These are phyloP conservation scores for Myrmophylax atrothorax DNA, from an alignment of 2,113 vertebrate genomes.

Conservation along the genomic window DNA sequence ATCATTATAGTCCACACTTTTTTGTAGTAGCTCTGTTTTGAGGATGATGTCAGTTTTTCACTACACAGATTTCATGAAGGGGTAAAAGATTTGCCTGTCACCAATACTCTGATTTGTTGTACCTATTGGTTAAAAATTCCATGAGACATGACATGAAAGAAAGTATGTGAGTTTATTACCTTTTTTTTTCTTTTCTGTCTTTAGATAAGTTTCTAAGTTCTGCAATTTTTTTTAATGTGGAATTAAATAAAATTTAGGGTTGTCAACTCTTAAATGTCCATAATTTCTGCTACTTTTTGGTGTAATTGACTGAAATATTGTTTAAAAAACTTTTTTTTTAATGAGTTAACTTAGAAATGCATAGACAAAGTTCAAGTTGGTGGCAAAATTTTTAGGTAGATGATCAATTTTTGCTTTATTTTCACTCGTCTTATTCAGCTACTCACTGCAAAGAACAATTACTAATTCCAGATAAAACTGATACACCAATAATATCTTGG, in stretches of 20 bases:
- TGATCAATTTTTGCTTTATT: not conserved
- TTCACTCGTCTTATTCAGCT: not conserved
- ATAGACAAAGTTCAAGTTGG: too few relatives aligned
- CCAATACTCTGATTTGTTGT: not conserved
- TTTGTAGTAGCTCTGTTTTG: not conserved
- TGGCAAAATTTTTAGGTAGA: not conserved
- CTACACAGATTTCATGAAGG: not conserved
- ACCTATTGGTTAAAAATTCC: not conserved
- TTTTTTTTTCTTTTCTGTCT: not conserved
- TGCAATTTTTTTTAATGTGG: not conserved
- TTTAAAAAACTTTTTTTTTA: not conserved
- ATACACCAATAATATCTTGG: not conserved
- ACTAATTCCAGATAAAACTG: not conserved
- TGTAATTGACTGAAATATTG: not conserved
- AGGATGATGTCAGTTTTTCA: not conserved
- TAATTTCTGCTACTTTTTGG: not conserved
- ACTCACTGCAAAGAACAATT: not conserved
- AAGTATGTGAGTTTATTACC: not conserved
- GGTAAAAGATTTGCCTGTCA: not conserved
- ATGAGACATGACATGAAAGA: not conserved
- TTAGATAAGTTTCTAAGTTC: not conserved
- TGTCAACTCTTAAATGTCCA: not conserved
- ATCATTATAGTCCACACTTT: not conserved
- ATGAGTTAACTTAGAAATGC: not conserved
- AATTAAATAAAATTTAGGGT: not conserved